Base-by-base conservation (phyloP, 2,113 vertebrate genomes). In the Aphelocoma coerulescens region DNA sequence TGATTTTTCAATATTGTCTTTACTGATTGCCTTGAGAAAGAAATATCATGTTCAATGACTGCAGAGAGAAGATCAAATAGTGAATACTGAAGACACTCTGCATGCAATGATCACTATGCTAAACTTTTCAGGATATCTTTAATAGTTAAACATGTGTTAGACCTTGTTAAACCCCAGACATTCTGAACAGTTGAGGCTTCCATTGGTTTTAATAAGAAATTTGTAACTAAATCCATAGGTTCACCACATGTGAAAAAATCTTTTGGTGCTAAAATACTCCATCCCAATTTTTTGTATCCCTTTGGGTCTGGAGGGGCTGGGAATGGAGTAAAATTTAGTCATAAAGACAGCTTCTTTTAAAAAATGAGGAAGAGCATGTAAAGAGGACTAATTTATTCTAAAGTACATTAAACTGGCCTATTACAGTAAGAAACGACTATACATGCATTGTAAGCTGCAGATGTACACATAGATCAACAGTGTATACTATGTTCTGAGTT, bases 171-270 rank as follows among this genome's bases (percentile, higher is more conserved):
- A 85, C 11, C 4, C 10, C 24, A 79, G 49, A 20, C 4, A 43
- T 89, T 59, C 32, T 72, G 35, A 69, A 33, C 10, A 79, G 18
- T 49, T 79, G 73, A 82, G 52, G 6, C 10, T 91, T n/a, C 10
- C 6, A n/a, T 37, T 41, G 20, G 5, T 90, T 86, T 86, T 46
- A 83, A 58, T 51, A n/a, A 74, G 55, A 80, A 85, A 62, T 48
- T 69, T 46, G 3, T 48, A 35, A 66, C 8, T 66, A 61, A 77
- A 74, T 39, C 26, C 4, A 18, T 33, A 61, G 58, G 7, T 61
- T 48, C 15, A 32, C 10, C 14, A 32, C 5, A 51, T 0, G 0
- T 23, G 39, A n/a, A 48, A 85, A 67, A 87, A 7, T 3, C 6
- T 55, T 16, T 54, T n/a, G 5, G 6, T 72, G 20, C 3, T 79